Evolutionary conservation across 2,113 vertebrate species (phyloP), one percentile per base, ranked within the genome.

Genomic region (Cottus gobio): DNA sequence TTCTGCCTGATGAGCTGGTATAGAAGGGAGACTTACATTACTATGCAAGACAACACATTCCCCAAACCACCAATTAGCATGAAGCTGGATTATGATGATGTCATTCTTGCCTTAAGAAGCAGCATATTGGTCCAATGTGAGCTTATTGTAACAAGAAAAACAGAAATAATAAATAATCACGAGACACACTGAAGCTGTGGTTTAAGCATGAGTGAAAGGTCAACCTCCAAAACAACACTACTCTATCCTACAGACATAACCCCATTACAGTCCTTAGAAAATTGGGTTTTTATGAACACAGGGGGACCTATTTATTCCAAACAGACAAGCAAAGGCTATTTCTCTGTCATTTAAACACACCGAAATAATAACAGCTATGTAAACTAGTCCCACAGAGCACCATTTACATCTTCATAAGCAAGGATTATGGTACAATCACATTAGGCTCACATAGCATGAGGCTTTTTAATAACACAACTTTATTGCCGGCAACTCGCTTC

Each of bases 341-440:
- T 75, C 73, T 83, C 54, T 88, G 79, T 86, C 83, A 83, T 84
- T 88, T 83, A 77, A 88, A 84, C 46, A 57, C 58, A 84, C 42
- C 57, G 65, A 76, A 83, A 91, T 75, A 92, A 92, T 91, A 89
- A 88, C 68, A 83, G 82, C 77, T 54, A 70, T 71, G 84, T 88
- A 91, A 92, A 91, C 76, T 80, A 89, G 85, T 89, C 76, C 77
- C 87, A 75, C 84, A 82, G 71, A 83, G 79, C 84, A 62, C 50
- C 74, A 84, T 79, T 86, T 91, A 86, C 87, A 87, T 93, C 78
- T 84, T 91, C 88, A 92, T 91, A 92, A 93, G 87, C 84, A 82
- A 74, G 73, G 72, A 88, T 83, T 88, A 79, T 64, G 31, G n/a
- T 56, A 61, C 88, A 91, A 92, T 92, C 70, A 65, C 83, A 89